Evolutionary conservation across 1,140 invertebrate genomes (phyloP).

Genomic region (Drosophila bipectinata): DNA sequence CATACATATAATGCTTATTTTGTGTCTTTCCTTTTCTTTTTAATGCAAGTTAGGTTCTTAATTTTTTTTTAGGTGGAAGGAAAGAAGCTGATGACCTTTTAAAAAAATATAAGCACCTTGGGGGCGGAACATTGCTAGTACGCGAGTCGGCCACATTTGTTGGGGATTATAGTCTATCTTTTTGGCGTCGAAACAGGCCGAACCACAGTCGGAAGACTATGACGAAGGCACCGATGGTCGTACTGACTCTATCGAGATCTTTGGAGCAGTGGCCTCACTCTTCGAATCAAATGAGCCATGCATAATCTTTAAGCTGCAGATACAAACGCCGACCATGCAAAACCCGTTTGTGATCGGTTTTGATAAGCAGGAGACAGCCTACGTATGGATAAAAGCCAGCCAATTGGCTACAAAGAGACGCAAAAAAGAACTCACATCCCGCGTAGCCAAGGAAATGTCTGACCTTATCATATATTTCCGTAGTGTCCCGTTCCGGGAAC

Average conservation of each 20-base stretch:
- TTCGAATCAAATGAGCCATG: conserved; percentile 85
- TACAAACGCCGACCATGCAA: conserved; percentile 90
- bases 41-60: too few species aligned
- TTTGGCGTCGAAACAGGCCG: conserved; percentile 94
- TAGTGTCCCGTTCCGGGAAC: conserved; percentile 91
- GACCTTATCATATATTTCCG: conserved; percentile 98
- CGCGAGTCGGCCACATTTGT: conserved; percentile 98
- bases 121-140: conserved; percentile 98
- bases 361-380: conserved; percentile 89
- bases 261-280: conserved; percentile 91
- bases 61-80: too few species aligned
- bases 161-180: conserved; percentile 97
- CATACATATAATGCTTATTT: too few species aligned
- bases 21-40: too few species aligned
- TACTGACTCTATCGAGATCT: conserved; percentile 89
- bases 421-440: conserved; percentile 94
- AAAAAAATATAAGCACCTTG: conserved; percentile 90
- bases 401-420: conserved; percentile 91
- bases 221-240: conserved; percentile 83
- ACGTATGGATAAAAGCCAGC: conserved; percentile 94
- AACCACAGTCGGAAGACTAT: conserved; percentile 93
- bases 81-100: too few species aligned
- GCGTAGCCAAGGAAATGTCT: conserved; percentile 98
- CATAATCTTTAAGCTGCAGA: conserved; percentile 89
- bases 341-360: conserved; percentile 90